phyloP scores from a whole-genome alignment of 2,888 invertebrate genomes.

The Ophraella communa region DNA sequence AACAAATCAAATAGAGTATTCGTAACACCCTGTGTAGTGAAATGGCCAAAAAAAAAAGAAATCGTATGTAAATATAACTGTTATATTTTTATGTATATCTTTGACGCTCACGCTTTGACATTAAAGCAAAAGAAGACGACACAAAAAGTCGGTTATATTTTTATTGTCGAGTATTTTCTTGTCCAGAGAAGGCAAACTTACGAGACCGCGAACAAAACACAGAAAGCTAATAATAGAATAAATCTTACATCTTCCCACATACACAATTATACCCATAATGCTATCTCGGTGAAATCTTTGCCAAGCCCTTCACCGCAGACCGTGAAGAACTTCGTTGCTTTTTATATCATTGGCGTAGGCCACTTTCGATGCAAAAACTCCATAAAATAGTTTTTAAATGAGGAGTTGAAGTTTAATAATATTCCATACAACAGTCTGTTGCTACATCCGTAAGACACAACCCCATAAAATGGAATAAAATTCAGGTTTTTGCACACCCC shows the following conservation, averaged over 20 bases:
- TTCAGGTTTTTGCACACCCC: too few relatives aligned
- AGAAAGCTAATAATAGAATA: conserved; percentile 36
- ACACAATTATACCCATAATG: conserved; percentile 27
- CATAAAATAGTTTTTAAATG: neutral
- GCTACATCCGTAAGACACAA: neutral
- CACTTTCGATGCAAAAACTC: neutral
- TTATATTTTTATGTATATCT: neutral
- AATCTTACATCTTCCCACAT: conserved; percentile 36
- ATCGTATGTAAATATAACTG: neutral
- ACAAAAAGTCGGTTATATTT: conserved; percentile 13
- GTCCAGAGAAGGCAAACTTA: conserved; percentile 20
- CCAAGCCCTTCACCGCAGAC: conserved; percentile 32
- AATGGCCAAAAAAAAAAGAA: neutral
- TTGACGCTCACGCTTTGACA: neutral
- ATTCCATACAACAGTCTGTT: neutral
- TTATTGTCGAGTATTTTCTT: conserved; percentile 7
- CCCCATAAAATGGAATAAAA: too few relatives aligned
- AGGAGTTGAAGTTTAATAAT: neutral
- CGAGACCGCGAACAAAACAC: conserved; percentile 26
- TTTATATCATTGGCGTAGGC: conserved; percentile 8
- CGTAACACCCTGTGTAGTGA: too few relatives aligned
- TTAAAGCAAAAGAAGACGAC: conserved; percentile 4
- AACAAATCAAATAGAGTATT: too few relatives aligned
- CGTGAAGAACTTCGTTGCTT: conserved; percentile 24
- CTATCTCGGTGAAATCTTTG: conserved; percentile 35